Evolutionary conservation across 2,797 vertebrate genomes (phyloP).

Genomic region (Enteromius trimaculatus): DNA sequence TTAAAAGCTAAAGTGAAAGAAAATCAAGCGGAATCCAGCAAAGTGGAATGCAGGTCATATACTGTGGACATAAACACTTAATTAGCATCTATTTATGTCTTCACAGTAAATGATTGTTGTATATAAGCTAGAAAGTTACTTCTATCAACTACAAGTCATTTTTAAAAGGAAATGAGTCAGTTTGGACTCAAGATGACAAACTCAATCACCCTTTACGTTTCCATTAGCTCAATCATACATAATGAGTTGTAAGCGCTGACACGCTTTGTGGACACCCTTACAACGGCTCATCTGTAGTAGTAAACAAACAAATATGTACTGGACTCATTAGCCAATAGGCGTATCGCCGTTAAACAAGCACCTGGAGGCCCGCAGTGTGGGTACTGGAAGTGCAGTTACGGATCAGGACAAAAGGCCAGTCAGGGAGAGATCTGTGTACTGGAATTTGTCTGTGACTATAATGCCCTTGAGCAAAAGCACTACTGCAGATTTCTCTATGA

Average conservation of each 20-base stretch:
- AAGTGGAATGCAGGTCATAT: conserved; percentile 54
- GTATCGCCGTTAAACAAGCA: conserved; percentile 10
- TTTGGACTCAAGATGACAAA: conserved; percentile 10
- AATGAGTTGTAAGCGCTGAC: background rate
- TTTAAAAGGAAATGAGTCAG: conserved; percentile 27
- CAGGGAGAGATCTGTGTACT: conserved; percentile 3
- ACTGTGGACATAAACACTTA: conserved; percentile 78
- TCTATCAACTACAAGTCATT: conserved; percentile 17
- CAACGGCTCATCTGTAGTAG: conserved; percentile 18
- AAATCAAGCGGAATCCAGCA: background rate
- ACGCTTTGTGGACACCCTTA: background rate
- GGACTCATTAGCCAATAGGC: background rate
- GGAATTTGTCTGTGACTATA: background rate
- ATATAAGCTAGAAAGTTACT: conserved; percentile 8
- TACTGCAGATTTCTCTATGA: background rate
- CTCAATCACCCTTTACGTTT: conserved; percentile 12
- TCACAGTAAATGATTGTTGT: conserved; percentile 23
- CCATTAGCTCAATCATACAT: background rate
- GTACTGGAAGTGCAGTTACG: conserved; percentile 26
- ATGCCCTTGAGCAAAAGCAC: conserved; percentile 14
- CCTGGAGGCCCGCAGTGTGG: background rate
- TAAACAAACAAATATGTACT: conserved; percentile 40
- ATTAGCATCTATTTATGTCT: conserved; percentile 33
- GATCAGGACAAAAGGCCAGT: conserved; percentile 21
- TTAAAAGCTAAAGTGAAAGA: background rate